Evolutionary conservation across 1,140 invertebrate species (phyloP).

Genomic region (Magallana angulata): DNA sequence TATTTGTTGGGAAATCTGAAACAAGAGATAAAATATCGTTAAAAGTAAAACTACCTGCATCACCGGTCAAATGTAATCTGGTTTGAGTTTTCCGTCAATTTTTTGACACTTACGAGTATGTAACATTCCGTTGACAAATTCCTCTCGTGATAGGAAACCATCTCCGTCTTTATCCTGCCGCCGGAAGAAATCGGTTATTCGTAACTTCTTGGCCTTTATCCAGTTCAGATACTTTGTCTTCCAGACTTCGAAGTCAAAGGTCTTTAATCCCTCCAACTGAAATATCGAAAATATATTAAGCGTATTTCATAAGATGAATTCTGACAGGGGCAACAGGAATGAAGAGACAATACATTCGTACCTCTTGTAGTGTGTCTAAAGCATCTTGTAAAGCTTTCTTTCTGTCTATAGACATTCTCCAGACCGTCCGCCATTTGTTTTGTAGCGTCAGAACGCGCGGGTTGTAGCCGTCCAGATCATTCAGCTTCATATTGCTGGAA

Average conservation of each 20-base stretch:
- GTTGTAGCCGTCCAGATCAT: slow-evolving; percentile 76
- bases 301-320: not conserved
- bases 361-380: slow-evolving; percentile 92
- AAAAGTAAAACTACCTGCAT: too few species aligned
- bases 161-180: slow-evolving; percentile 99
- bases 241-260: slow-evolving; percentile 99
- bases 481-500: slow-evolving; percentile 74
- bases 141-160: slow-evolving; percentile 95
- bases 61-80: too few species aligned
- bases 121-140: slow-evolving; percentile 94
- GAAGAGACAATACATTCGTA: slow-evolving; percentile 53
- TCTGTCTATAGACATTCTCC: slow-evolving; percentile 97
- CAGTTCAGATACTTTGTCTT: slow-evolving; percentile 95
- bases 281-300: slow-evolving; percentile 28
- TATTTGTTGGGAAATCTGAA: slow-evolving; percentile 96
- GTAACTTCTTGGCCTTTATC: slow-evolving; percentile 99
- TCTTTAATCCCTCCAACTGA: slow-evolving; percentile 84
- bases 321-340: not conserved
- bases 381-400: slow-evolving; percentile 95
- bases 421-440: slow-evolving; percentile 97
- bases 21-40: slow-evolving; percentile 41
- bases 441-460: slow-evolving; percentile 91
- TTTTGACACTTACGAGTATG: slow-evolving; percentile 70
- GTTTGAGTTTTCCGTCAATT: not conserved
- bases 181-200: slow-evolving; percentile 98